phyloP scores from a whole-genome alignment of 1,140 invertebrate species.

The Aphelenchoides fujianensis region DNA sequence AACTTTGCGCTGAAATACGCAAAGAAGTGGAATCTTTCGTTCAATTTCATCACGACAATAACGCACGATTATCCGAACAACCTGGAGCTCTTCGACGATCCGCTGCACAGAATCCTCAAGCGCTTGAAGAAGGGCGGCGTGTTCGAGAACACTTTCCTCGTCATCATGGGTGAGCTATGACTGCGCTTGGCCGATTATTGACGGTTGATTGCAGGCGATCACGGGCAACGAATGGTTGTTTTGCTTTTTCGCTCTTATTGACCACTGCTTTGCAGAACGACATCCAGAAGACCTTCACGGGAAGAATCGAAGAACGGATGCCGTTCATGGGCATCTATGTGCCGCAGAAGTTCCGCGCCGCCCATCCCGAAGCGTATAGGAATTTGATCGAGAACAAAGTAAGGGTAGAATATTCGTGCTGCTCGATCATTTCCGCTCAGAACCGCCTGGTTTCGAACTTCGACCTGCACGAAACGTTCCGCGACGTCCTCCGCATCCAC shows the following conservation, averaged over 20 bases:
- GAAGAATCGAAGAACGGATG: conserved; percentile 60
- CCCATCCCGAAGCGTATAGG: conserved; percentile 31
- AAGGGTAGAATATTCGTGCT: too few species aligned
- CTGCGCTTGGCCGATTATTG: too few species aligned
- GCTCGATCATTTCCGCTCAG: too few species aligned
- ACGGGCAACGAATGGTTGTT: conserved; percentile 56
- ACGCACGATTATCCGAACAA: conserved; percentile 7
- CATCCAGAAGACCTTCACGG: conserved; percentile 45
- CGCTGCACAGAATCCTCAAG: background rate
- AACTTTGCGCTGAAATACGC: conserved; percentile 1
- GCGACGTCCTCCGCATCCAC: background rate
- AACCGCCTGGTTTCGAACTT: conserved; percentile 45
- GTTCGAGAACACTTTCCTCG: conserved; percentile 63
- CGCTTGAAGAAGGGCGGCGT: conserved; percentile 16
- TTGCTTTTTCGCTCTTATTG: background rate
- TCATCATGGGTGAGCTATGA: conserved; percentile 65
- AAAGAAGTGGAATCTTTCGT: background rate
- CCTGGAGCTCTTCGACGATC: background rate
- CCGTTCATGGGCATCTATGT: conserved; percentile 54
- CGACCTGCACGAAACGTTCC: conserved; percentile 52
- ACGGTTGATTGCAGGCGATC: too few species aligned
- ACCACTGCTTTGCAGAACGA: conserved; percentile 24
- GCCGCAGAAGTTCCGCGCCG: conserved; percentile 33
- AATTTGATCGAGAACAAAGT: background rate
- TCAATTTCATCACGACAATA: background rate